Percentiles rank a stretch among this genome's conserved stretches.
Evolutionary conservation across 2,797 vertebrate species (phyloP).

Genomic region (Cirrhinus molitorella): DNA sequence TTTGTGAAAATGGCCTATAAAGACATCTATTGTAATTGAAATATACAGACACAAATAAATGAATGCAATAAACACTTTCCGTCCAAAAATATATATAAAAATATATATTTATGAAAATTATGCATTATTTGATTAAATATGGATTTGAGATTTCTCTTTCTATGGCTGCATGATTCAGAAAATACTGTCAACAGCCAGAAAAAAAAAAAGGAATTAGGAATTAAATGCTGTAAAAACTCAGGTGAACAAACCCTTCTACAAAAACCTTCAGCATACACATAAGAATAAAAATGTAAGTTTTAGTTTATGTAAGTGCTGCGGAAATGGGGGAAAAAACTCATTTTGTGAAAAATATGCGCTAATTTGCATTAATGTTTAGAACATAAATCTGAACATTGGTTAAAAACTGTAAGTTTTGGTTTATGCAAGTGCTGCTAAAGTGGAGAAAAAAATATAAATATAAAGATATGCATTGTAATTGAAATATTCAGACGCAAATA

Average conservation of each 20-base stretch:
- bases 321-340: not conserved
- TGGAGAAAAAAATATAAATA: not conserved
- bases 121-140: no score
- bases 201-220: not conserved
- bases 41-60: not conserved
- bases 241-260: no score
- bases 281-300: no score
- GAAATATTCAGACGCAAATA: not conserved
- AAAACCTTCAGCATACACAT: not conserved
- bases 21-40: not conserved
- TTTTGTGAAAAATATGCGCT: not conserved
- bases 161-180: not conserved
- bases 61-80: not conserved
- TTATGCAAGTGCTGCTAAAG: not conserved
- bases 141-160: not conserved
- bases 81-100: not conserved
- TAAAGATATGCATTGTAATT: not conserved
- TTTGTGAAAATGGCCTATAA: not conserved
- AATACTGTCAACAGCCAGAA: not conserved
- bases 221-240: not conserved
- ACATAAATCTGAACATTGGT: no score
- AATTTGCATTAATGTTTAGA: no score
- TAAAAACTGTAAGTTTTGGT: no score
- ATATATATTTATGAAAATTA: no score
- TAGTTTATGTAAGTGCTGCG: no score